Evolutionary conservation across 2,888 invertebrate species (phyloP), one percentile per base, ranked within the genome.

Genomic region (Petrophora chlorosata): DNA sequence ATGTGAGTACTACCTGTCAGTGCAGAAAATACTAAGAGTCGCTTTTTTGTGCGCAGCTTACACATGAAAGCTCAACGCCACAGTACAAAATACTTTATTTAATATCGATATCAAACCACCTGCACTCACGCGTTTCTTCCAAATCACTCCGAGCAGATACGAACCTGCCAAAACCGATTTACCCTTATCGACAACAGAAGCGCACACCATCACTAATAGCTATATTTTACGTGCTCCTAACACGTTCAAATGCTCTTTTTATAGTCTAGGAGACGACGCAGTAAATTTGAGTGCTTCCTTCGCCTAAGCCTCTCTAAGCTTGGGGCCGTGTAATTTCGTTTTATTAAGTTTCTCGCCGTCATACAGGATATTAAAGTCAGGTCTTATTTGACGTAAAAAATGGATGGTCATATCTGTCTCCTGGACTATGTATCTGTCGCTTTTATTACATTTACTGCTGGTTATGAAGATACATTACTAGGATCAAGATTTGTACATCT

Each of bases 201-300:
- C 43, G 10, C 43, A 41, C 44, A 22, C 46, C 55, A 59, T 59
- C 56, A 43, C 56, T 60, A 55, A 38, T 29, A 36, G 33, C 56
- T 65, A 64, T 68, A 73, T 64, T 71, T 73, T 66, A 76, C 65
- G 71, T 61, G 58, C 65, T 50, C 63, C 65, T 76, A 76, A 79
- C 70, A 63, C 67, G 65, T 65, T 67, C 65, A 65, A 76, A 79
- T 63, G 71, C 63, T 68, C 69, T 72, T 79, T 82, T 84, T 82
- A 84, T 80, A 72, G 80, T 63, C 68, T 56, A 56, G 56, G 70
- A 79, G 77, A 74, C 72, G 74, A 65, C 59, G 75, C 70, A 70
- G 78, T 81, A 77, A 83, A 83, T 79, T 79, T 75, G 73, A 82
- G 78, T 75, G 75, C 68, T 68, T 60, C 70, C 70, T 56, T 63